Evolutionary conservation across 1,140 invertebrate species (phyloP).

Genomic region (Zaprionus vittiger): DNA sequence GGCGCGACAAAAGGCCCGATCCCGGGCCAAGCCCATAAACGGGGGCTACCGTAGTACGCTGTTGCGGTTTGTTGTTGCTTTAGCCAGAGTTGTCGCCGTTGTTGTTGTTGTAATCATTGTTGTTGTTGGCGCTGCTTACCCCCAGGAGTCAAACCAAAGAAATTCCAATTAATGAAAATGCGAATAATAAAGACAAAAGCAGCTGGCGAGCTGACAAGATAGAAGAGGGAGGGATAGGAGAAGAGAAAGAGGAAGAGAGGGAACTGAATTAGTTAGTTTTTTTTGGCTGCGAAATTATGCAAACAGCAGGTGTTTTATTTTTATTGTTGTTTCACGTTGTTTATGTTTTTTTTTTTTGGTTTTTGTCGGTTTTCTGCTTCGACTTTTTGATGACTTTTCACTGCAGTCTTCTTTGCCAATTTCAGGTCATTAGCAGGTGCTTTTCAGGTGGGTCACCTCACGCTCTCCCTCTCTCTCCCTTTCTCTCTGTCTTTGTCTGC

Average conservation of each 20-base stretch:
- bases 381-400: conserved; percentile 42
- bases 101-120: conserved; percentile 12
- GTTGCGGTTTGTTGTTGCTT: conserved; percentile 20
- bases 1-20: conserved; percentile 72
- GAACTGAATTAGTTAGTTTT: conserved; percentile 10
- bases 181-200: conserved; percentile 42
- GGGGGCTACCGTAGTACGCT: conserved; percentile 43
- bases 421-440: conserved; percentile 76
- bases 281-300: conserved; percentile 63
- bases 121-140: conserved; percentile 23
- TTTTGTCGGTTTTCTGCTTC: conserved; percentile 20
- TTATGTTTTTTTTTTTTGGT: conserved; percentile 10
- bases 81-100: conserved; percentile 10
- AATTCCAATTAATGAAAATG: conserved; percentile 80
- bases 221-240: background rate
- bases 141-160: conserved; percentile 57
- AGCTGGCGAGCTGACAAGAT: background rate
- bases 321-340: conserved; percentile 36
- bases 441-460: conserved; percentile 22
- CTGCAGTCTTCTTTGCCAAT: conserved; percentile 66
- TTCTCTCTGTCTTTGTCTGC: conserved; percentile 2
- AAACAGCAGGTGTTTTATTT: conserved; percentile 78
- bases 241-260: background rate
- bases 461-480: conserved; percentile 2
- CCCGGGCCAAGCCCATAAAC: conserved; percentile 43